Percentiles rank a stretch among this genome's conserved stretches.
phyloP scores from a whole-genome alignment of 2,888 invertebrate genomes.

The Agrochola lota region DNA sequence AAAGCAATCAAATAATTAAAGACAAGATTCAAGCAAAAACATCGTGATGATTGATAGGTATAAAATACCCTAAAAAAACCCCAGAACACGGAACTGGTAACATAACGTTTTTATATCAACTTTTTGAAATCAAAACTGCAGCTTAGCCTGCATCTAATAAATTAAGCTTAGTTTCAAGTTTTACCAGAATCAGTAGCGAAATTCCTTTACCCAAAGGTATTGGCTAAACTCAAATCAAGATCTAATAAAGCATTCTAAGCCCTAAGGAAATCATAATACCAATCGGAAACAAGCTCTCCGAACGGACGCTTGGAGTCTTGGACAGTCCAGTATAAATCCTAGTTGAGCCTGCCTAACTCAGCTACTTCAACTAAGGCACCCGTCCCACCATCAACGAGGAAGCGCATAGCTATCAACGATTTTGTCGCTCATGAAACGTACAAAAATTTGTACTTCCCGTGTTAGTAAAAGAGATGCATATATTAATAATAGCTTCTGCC shows the following conservation, averaged over 20 bases:
- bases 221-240: constrained; percentile 29
- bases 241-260: constrained; percentile 42
- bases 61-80: constrained; percentile 8
- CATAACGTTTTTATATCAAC: background rate
- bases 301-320: constrained; percentile 15
- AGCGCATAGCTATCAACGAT: background rate
- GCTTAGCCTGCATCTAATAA: constrained; percentile 8
- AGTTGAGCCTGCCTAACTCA: constrained; percentile 12
- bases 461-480: no score
- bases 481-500: no score
- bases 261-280: constrained; percentile 38
- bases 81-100: background rate
- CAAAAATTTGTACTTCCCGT: background rate
- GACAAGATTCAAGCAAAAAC: constrained; percentile 18
- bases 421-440: background rate
- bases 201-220: constrained; percentile 28
- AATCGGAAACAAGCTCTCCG: constrained; percentile 40
- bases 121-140: constrained; percentile 11
- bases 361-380: background rate
- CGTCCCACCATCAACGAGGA: background rate
- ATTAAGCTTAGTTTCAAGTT: constrained; percentile 3
- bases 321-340: constrained; percentile 40
- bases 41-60: constrained; percentile 2
- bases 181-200: constrained; percentile 24
- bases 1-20: constrained; percentile 48